Evolutionary conservation across 1,140 invertebrate species (phyloP).

Genomic region (Elymnias hypermnestra): DNA sequence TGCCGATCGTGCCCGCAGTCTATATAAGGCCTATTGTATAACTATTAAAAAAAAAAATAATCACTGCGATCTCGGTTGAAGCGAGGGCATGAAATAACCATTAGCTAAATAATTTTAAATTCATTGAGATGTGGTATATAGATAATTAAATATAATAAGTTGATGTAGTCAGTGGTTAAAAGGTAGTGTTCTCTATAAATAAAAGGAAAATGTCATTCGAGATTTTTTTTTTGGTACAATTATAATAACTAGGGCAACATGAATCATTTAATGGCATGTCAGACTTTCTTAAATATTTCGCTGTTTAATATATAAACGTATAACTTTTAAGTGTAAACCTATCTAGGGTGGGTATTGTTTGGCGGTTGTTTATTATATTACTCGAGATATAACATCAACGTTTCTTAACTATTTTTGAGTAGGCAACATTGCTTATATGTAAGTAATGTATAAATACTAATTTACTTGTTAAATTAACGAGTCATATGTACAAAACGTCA

Average conservation of each 20-base stretch:
- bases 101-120: slow-evolving; percentile 60
- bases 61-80: slow-evolving; percentile 35
- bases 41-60: too few relatives aligned
- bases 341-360: slow-evolving; percentile 35
- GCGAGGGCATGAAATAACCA: slow-evolving; percentile 43
- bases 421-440: too few relatives aligned
- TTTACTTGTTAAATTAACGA: too few relatives aligned
- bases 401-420: background rate
- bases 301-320: slow-evolving; percentile 34
- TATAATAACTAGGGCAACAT: slow-evolving; percentile 31
- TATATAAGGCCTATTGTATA: background rate
- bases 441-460: too few relatives aligned
- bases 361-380: slow-evolving; percentile 58
- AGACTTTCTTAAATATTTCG: slow-evolving; percentile 37
- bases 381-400: slow-evolving; percentile 27
- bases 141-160: slow-evolving; percentile 63
- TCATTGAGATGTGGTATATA: slow-evolving; percentile 58
- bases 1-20: background rate
- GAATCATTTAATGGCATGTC: slow-evolving; percentile 34
- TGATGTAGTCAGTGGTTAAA: slow-evolving; percentile 66
- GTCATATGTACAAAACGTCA: too few relatives aligned
- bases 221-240: slow-evolving; percentile 29
- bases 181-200: slow-evolving; percentile 69
- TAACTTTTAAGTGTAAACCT: slow-evolving; percentile 37
- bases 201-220: slow-evolving; percentile 39